These are phyloP conservation scores for Physella acuta DNA, from an alignment of 1,140 invertebrate genomes.

Conservation along the genomic window DNA sequence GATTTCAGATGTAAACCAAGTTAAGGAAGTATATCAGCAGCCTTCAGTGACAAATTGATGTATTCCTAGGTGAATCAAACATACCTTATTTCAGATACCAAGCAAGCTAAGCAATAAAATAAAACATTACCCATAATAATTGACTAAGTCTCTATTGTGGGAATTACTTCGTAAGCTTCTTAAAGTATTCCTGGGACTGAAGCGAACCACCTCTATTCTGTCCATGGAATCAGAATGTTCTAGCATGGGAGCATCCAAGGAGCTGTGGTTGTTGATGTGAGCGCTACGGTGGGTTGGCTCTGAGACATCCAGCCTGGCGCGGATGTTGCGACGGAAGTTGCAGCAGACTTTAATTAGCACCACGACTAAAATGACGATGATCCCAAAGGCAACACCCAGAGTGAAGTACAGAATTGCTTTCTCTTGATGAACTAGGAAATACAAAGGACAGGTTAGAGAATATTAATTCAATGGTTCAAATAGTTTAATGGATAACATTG, in stretches of 20 bases:
- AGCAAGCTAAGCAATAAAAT: too few relatives aligned
- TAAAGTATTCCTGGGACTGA: slow-evolving; percentile 38
- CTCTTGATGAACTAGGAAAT: slow-evolving; percentile 79
- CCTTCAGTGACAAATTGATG: too few relatives aligned
- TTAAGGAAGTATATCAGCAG: too few relatives aligned
- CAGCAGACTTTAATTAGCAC: slow-evolving; percentile 70
- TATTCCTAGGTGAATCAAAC: too few relatives aligned
- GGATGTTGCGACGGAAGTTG: slow-evolving; percentile 65
- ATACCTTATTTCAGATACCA: too few relatives aligned
- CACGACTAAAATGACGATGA: slow-evolving; percentile 70
- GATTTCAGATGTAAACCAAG: too few relatives aligned
- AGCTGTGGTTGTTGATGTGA: slow-evolving; percentile 27
- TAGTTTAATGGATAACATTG: too few relatives aligned
- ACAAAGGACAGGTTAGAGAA: too few relatives aligned
- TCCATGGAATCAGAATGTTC: slow-evolving; percentile 44
- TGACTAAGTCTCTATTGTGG: slow-evolving; percentile 11
- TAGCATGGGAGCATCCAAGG: slow-evolving; percentile 36
- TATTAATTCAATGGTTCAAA: too few relatives aligned
- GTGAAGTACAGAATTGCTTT: slow-evolving; percentile 77
- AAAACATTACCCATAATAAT: slow-evolving; percentile 12
- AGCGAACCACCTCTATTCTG: slow-evolving; percentile 47
- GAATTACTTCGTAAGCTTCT: slow-evolving; percentile 15
- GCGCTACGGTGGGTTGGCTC: slow-evolving; percentile 62
- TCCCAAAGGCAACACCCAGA: slow-evolving; percentile 69
- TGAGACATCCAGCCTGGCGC: slow-evolving; percentile 68